phyloP scores from a whole-genome alignment of 2,797 vertebrate genomes.

The Delichon dasypus region DNA sequence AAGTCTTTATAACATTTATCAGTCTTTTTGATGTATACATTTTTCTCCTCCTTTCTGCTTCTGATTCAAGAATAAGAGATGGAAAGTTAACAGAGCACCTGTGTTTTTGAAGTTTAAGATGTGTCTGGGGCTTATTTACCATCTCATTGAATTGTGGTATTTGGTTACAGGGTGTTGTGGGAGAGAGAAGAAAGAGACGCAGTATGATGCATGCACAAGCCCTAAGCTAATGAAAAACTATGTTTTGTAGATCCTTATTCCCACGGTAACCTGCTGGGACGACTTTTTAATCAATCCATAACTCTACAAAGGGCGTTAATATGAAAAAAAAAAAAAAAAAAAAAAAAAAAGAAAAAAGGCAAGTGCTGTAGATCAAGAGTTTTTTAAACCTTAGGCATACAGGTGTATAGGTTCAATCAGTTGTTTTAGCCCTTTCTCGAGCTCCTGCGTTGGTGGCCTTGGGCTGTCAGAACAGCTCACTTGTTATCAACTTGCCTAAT shows the following conservation, averaged over 20 bases:
- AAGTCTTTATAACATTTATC: neutral
- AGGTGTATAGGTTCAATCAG: neutral
- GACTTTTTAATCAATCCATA: slow-evolving; percentile 14
- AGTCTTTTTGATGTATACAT: neutral
- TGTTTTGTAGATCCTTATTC: slow-evolving; percentile 47
- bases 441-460: neutral
- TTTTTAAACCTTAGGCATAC: neutral
- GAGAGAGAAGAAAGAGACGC: neutral
- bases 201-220: slow-evolving; percentile 10
- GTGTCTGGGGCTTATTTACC: slow-evolving; percentile 26
- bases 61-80: neutral
- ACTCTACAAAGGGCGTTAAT: neutral
- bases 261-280: slow-evolving; percentile 40
- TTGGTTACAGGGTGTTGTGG: slow-evolving; percentile 47
- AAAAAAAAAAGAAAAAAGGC: neutral
- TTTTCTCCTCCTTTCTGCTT: slow-evolving; percentile 10
- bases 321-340: neutral
- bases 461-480: neutral
- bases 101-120: slow-evolving; percentile 36
- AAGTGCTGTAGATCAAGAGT: neutral
- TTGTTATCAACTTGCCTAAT: neutral
- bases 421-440: neutral
- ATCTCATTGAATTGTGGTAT: slow-evolving; percentile 32
- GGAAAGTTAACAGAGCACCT: neutral
- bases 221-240: slow-evolving; percentile 16